Evolutionary conservation across 2,797 vertebrate species (phyloP).

Genomic region (Labeo calbasu): DNA sequence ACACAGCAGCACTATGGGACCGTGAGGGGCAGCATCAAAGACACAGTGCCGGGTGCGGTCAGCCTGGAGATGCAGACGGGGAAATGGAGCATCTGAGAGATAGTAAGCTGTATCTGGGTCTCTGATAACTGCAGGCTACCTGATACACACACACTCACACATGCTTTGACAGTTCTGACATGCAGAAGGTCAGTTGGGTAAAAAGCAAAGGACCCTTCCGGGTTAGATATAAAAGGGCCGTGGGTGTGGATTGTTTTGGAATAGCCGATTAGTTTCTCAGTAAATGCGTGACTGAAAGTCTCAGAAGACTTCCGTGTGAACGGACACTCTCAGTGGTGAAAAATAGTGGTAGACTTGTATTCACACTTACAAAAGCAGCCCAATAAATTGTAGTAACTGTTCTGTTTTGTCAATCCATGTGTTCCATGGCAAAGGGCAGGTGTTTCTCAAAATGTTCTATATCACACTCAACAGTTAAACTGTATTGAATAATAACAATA

Average conservation of each 20-base stretch:
- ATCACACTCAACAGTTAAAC: not conserved
- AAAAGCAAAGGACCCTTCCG: conserved; percentile 2
- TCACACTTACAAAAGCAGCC: not conserved
- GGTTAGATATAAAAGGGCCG: conserved; percentile 19
- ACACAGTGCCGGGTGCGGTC: conserved; percentile 6
- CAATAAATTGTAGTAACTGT: not conserved
- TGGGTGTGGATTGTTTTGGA: conserved; percentile 36
- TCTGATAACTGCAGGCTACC: conserved; percentile 17
- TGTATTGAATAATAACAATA: not conserved
- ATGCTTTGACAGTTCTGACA: not conserved
- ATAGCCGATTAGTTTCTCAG: not conserved
- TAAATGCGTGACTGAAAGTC: conserved; percentile 14
- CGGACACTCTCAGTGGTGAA: not conserved
- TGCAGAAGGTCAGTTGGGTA: not conserved
- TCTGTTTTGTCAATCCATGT: not conserved
- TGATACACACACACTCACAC: not conserved
- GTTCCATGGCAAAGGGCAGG: not conserved
- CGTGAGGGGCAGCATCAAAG: conserved; percentile 30
- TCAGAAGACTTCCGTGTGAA: conserved; percentile 19
- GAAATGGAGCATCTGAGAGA: conserved; percentile 55
- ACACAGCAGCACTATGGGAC: conserved; percentile 23
- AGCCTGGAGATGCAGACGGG: conserved; percentile 24
- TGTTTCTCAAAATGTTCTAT: not conserved
- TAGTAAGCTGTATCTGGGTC: conserved; percentile 40
- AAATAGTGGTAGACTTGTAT: conserved; percentile 1